Base-by-base conservation (phyloP, 2,888 invertebrate species). In the Drosophila rubida region DNA sequence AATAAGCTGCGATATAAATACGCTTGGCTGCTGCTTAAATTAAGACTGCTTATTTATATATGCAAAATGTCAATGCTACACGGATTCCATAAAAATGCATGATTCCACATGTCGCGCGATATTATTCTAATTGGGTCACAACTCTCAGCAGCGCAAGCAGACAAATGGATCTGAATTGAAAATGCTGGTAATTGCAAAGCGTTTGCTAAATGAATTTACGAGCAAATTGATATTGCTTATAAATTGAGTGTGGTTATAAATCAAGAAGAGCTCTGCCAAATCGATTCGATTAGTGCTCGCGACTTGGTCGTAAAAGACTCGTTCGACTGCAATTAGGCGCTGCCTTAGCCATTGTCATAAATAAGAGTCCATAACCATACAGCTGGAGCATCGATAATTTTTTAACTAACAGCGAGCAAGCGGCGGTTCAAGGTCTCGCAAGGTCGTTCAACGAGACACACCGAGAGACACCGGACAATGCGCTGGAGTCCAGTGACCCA, bases 401-500 rank as follows among this genome's bases (percentile, higher is more conserved):
- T 35, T 37, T 37, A 7, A 2, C 35, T 37, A 37, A 37, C 35
- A 13, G 70, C 79, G 59, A n/a, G 25, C 65, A 35, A 60, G 57
- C 46, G 50, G 57, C 46, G 50, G 55, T 79, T 89, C 90, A 91
- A 91, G 91, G 91, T 90, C 90, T 84, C 66, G 54, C 90, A 90
- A 91, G 91, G 91, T 90, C 90, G 87, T 74, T 71, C 79, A 70
- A 39, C 44, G 37, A 57, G 7, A 32, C 22, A 58, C 46, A 71
- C 79, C 69, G 30, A 37, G 37, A 57, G 7, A 32, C 22, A 58
- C 46, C 46, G 45, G 9, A 27, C 13, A 53, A 48, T 58, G 53
- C 49, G 39, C 55, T 37, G 62, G 78, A 75, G 91, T 90, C 84
- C 91, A 88, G 82, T 91, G 91, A 91, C 89, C 91, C 80, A 90